A percentile compares a stretch with the other conserved stretches of the same genome.
Conservation (phyloP, 1,140 invertebrate species). For the Asbolus verrucosus region DNA sequence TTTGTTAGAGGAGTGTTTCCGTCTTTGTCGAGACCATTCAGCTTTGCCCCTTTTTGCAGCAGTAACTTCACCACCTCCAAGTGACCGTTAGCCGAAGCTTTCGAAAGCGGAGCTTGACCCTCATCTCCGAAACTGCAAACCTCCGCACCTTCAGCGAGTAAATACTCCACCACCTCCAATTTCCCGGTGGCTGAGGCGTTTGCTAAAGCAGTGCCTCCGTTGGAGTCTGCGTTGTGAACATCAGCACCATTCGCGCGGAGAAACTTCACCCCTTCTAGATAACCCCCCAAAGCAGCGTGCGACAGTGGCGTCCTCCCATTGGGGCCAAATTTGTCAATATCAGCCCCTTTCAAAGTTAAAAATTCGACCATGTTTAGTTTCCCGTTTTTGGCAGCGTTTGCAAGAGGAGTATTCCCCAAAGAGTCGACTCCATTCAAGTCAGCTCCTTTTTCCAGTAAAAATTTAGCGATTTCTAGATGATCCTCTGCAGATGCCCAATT, state of each 20-base stretch:
- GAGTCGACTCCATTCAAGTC: constrained; percentile 19
- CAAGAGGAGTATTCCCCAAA: constrained; percentile 3
- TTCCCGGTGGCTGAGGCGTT: neutral
- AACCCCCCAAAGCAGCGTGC: constrained; percentile 78
- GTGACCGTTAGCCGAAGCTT: neutral
- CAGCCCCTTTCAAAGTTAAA: constrained; percentile 3
- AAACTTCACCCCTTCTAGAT: constrained; percentile 76
- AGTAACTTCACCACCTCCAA: neutral
- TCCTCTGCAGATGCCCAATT: neutral
- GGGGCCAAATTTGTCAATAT: constrained; percentile 56
- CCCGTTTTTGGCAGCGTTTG: neutral
- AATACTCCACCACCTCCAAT: constrained; percentile 4
- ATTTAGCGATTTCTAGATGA: constrained; percentile 6
- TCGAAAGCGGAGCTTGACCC: neutral
- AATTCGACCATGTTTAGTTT: constrained; percentile 3
- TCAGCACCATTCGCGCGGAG: constrained; percentile 75
- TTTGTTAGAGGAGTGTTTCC: neutral
- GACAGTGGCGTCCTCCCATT: constrained; percentile 77
- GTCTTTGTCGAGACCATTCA: constrained; percentile 7
- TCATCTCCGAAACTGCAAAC: neutral
- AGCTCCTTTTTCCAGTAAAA: constrained; percentile 9
- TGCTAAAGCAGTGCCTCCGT: neutral
- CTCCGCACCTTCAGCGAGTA: neutral
- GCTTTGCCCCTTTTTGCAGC: too few species aligned
- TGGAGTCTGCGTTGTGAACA: constrained; percentile 68